phyloP scores from a whole-genome alignment of 2,797 vertebrate species.

The Paramormyrops hopkinsi region DNA sequence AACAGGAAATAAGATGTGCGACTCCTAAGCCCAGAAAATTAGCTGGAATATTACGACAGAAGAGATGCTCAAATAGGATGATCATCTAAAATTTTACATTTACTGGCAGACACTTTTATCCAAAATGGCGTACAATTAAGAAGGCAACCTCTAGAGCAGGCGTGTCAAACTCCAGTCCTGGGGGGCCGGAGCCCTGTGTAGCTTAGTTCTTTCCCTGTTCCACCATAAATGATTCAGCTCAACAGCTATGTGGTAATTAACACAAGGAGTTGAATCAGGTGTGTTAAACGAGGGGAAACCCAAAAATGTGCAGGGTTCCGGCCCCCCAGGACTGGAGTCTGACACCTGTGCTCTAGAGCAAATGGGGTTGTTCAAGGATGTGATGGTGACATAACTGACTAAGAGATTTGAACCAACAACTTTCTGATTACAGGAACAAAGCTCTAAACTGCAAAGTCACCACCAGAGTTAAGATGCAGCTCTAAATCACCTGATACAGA shows the following conservation, averaged over 20 bases:
- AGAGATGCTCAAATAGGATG: too few relatives aligned
- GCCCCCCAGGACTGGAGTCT: too few relatives aligned
- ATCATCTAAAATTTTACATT: neutral
- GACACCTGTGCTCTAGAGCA: neutral
- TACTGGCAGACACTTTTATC: neutral
- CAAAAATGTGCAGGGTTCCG: too few relatives aligned
- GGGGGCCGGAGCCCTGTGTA: too few relatives aligned
- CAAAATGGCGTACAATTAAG: neutral
- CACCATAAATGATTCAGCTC: too few relatives aligned
- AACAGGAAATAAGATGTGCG: neutral
- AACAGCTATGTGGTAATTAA: too few relatives aligned
- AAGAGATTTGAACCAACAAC: neutral
- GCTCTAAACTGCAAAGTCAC: neutral
- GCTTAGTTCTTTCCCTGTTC: too few relatives aligned
- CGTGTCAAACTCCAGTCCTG: too few relatives aligned
- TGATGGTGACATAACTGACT: neutral
- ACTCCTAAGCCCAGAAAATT: neutral
- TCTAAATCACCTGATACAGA: neutral
- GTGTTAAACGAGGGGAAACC: too few relatives aligned
- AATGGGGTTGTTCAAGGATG: neutral
- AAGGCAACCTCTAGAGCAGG: neutral
- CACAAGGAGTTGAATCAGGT: too few relatives aligned
- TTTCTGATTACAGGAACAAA: neutral
- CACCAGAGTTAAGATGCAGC: neutral
- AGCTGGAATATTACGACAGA: neutral